Evolutionary conservation across 2,797 vertebrate genomes (phyloP).

Genomic region (Megalops cyprinoides): DNA sequence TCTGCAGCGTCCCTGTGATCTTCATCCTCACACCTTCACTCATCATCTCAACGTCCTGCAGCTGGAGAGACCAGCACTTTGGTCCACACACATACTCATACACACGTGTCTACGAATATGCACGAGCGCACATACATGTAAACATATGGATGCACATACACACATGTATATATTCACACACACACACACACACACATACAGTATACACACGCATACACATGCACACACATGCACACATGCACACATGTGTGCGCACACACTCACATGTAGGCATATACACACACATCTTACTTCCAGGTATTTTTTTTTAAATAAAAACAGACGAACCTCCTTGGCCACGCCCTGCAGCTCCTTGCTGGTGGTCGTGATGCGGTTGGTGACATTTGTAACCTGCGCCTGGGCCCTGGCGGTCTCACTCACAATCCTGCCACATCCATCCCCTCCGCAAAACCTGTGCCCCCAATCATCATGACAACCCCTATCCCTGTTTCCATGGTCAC

Average conservation of each 20-base stretch:
- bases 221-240: background rate
- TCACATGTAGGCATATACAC: background rate
- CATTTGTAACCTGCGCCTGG: slow-evolving; percentile 57
- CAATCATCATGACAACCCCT: slow-evolving; percentile 72
- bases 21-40: slow-evolving; percentile 72
- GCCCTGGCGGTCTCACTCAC: slow-evolving; percentile 67
- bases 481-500: slow-evolving; percentile 71
- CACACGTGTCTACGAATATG: background rate
- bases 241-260: background rate
- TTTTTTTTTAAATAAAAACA: no score
- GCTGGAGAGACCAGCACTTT: slow-evolving; percentile 61
- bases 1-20: slow-evolving; percentile 68
- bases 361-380: slow-evolving; percentile 62
- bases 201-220: background rate
- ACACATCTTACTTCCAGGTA: no score
- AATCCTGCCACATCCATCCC: slow-evolving; percentile 73
- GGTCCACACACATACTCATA: no score
- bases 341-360: slow-evolving; percentile 66
- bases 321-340: slow-evolving; percentile 73
- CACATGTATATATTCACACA: background rate
- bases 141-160: no score
- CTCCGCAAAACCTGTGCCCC: slow-evolving; percentile 71
- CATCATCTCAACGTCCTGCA: slow-evolving; percentile 75
- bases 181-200: background rate
- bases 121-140: background rate